phyloP scores from a whole-genome alignment of 2,797 vertebrate species.

The Rousettus madagascariensis region DNA sequence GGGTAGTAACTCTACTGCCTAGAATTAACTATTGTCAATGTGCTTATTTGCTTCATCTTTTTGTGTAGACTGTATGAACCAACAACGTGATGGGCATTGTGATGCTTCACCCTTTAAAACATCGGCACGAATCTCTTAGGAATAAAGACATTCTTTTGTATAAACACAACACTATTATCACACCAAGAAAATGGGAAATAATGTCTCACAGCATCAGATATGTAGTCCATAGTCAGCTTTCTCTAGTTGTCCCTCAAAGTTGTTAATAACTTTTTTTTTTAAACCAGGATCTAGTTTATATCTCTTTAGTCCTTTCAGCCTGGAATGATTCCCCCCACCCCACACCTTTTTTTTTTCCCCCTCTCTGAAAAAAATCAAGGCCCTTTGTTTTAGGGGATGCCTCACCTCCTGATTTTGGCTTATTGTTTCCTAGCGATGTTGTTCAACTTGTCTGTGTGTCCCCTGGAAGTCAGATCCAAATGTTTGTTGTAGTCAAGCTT shows the following conservation, averaged over 20 bases:
- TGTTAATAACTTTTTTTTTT: neutral
- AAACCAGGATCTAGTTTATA: neutral
- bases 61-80: neutral
- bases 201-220: neutral
- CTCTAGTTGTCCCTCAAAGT: neutral
- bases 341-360: no score
- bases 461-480: neutral
- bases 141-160: neutral
- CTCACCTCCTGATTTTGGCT: neutral
- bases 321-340: no score
- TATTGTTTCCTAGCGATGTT: neutral
- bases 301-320: neutral
- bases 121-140: neutral
- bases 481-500: neutral
- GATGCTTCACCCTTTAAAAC: neutral
- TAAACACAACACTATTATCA: fast-evolving
- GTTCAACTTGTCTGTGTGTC: neutral
- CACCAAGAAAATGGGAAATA: neutral
- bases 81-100: neutral
- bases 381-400: neutral
- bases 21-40: neutral
- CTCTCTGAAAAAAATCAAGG: neutral
- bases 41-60: neutral
- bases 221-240: neutral
- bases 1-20: no score